Evolutionary conservation across 1,140 invertebrate species (phyloP).

Genomic region (Lordiphosa clarofinis): DNA sequence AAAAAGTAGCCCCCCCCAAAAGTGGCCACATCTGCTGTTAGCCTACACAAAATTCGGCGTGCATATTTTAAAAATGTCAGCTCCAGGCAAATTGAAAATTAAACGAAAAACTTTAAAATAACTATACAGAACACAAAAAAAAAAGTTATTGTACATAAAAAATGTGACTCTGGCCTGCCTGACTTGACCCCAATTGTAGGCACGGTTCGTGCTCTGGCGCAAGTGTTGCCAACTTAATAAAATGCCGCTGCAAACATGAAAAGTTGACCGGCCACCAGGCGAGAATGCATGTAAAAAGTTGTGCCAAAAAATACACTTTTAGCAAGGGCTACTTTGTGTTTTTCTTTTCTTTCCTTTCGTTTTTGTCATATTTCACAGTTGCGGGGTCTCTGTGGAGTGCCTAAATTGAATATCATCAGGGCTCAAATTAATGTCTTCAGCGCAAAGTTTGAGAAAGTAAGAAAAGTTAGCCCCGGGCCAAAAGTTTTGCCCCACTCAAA

Average conservation of each 20-base stretch:
- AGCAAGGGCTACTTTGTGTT: constrained; percentile 7
- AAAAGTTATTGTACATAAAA: constrained; percentile 24
- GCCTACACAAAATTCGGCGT: constrained; percentile 32
- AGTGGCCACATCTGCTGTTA: constrained; percentile 53
- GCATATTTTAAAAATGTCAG: constrained; percentile 67
- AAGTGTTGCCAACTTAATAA: constrained; percentile 76
- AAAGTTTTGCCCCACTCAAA: constrained; percentile 54
- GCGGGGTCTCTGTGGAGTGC: constrained; percentile 65
- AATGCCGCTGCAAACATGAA: constrained; percentile 68
- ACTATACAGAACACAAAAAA: constrained; percentile 43
- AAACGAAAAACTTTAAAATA: constrained; percentile 77
- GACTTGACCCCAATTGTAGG: constrained; percentile 42
- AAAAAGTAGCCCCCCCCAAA: constrained; percentile 11
- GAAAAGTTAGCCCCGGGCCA: constrained; percentile 39
- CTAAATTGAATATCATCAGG: constrained; percentile 76
- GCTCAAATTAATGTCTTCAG: constrained; percentile 77
- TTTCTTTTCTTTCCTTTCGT: constrained; percentile 32
- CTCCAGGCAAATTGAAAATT: constrained; percentile 72
- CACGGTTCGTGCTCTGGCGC: constrained; percentile 32
- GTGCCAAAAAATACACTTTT: constrained; percentile 63
- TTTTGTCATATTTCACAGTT: constrained; percentile 68
- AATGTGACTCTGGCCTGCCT: constrained; percentile 28
- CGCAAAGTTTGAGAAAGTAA: constrained; percentile 72
- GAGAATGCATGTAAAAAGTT: constrained; percentile 57
- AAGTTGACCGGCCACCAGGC: constrained; percentile 56